Evolutionary conservation across 37 sponge, comb jelly and placozoan genomes (phyloP).

Genomic region (Spongilla lacustris): DNA sequence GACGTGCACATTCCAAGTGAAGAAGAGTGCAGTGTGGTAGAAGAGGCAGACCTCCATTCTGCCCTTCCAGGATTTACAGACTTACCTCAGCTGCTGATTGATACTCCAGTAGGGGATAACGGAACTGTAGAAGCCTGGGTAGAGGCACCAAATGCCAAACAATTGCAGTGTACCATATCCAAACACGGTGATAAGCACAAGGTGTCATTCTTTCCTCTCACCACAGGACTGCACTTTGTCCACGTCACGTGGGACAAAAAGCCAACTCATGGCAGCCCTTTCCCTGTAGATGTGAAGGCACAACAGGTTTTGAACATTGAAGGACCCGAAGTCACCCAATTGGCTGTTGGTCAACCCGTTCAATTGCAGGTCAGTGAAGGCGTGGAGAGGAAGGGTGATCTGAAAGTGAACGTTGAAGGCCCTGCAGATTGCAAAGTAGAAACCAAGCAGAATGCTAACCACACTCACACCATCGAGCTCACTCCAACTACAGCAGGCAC

Average conservation of each 20-base stretch:
- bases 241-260: constrained; percentile 81
- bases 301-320: constrained; percentile 60
- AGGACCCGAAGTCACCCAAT: constrained; percentile 79
- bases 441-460: constrained; percentile 69
- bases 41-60: too few species aligned
- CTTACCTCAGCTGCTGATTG: constrained; percentile 61
- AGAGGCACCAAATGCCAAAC: constrained; percentile 14
- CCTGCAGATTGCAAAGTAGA: constrained; percentile 84
- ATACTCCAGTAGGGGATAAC: constrained; percentile 77
- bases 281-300: constrained; percentile 6
- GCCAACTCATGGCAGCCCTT: constrained; percentile 84
- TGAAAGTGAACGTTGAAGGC: constrained; percentile 75
- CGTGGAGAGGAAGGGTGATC: constrained; percentile 23
- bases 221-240: constrained; percentile 86
- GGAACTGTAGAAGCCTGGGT: constrained; percentile 64
- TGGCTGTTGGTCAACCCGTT: constrained; percentile 88
- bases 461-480: constrained; percentile 60
- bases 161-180: constrained; percentile 61
- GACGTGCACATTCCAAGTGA: too few species aligned
- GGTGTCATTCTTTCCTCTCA: constrained; percentile 77
- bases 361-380: constrained; percentile 56
- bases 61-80: too few species aligned
- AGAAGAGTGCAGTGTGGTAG: too few species aligned
- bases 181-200: constrained; percentile 75
- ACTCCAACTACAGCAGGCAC: constrained; percentile 80